These are phyloP conservation scores for Furcifer pardalis DNA, from an alignment of 2,797 vertebrate genomes.

Conservation along the genomic window DNA sequence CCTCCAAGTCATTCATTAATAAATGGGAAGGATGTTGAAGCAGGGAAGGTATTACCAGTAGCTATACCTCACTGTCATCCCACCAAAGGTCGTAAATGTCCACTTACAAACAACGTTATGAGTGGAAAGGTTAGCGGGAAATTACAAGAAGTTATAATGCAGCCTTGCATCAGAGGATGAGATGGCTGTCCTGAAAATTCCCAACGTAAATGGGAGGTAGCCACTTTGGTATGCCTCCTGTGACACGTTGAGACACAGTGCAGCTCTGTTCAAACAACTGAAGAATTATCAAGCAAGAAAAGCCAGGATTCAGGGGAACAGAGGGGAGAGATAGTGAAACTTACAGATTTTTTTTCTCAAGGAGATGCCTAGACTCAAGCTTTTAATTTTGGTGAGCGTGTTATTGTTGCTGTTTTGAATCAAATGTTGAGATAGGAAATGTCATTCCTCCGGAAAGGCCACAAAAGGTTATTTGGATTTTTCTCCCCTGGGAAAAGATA, in stretches of 20 bases:
- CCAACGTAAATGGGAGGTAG: neutral
- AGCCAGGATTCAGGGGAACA: neutral
- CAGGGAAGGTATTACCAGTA: neutral
- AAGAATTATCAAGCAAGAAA: neutral
- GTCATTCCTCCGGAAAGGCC: slow-evolving; percentile 55
- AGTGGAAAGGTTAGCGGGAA: neutral
- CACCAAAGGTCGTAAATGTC: neutral
- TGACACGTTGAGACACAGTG: neutral
- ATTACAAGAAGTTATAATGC: neutral
- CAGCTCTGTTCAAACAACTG: neutral
- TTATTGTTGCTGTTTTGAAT: neutral
- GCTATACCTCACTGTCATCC: neutral
- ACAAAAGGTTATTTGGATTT: slow-evolving; percentile 59
- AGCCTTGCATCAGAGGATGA: neutral
- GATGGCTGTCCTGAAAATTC: neutral
- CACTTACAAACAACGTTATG: neutral
- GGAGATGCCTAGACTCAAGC: neutral
- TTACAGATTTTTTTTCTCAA: neutral
- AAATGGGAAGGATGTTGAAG: neutral
- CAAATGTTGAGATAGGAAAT: slow-evolving; percentile 51
- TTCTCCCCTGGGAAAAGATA: slow-evolving; percentile 26
- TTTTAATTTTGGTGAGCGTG: neutral
- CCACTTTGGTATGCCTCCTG: neutral
- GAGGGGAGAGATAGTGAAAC: neutral
- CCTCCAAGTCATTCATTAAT: slow-evolving; percentile 12